phyloP scores from a whole-genome alignment of 1,140 invertebrate genomes.

The Leptinotarsa lineolata region DNA sequence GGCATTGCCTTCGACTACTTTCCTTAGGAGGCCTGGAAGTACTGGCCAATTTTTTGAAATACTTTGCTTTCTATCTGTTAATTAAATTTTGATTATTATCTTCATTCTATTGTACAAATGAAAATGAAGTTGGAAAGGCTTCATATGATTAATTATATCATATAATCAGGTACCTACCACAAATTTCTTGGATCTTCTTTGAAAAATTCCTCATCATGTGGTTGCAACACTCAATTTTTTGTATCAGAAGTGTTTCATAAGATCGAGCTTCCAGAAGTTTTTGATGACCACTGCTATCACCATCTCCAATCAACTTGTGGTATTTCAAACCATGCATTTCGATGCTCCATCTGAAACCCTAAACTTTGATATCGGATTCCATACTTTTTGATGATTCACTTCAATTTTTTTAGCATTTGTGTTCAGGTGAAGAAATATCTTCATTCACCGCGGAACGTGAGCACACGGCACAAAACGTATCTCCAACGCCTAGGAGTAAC shows the following conservation, averaged over 20 bases:
- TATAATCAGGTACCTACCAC: neutral
- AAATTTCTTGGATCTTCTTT: neutral
- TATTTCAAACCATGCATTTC: too few relatives aligned
- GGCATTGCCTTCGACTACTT: neutral
- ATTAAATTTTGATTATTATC: too few relatives aligned
- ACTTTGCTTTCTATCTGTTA: neutral
- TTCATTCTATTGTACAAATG: too few relatives aligned
- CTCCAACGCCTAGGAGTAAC: slow-evolving; percentile 39
- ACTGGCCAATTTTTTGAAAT: too few relatives aligned
- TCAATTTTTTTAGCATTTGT: slow-evolving; percentile 44
- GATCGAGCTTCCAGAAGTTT: slow-evolving; percentile 12
- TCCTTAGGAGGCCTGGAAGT: too few relatives aligned
- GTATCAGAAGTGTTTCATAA: slow-evolving; percentile 20
- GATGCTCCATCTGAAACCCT: slow-evolving; percentile 52
- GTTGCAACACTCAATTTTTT: slow-evolving; percentile 50
- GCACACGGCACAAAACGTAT: slow-evolving; percentile 53
- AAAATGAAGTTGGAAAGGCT: neutral
- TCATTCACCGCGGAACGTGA: neutral
- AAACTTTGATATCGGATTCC: slow-evolving; percentile 52
- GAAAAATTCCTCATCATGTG: slow-evolving; percentile 49
- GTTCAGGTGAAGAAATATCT: slow-evolving; percentile 15
- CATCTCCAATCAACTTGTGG: slow-evolving; percentile 51
- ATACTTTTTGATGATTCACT: slow-evolving; percentile 47
- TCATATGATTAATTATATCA: neutral
- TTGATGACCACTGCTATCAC: slow-evolving; percentile 28